phyloP scores from a whole-genome alignment of 1,140 invertebrate species.

The Eurosta solidaginis region DNA sequence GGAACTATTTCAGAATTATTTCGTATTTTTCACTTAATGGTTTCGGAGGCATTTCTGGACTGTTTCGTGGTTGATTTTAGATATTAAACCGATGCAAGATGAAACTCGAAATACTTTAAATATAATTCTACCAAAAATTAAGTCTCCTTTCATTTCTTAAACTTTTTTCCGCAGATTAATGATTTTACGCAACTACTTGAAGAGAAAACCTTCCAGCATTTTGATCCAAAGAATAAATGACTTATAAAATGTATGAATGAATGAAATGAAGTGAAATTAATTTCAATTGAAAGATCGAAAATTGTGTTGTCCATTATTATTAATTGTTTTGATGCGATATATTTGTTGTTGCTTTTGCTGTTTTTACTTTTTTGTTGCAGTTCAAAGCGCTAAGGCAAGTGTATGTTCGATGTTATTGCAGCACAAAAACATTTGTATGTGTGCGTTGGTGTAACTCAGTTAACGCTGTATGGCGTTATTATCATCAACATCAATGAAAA shows the following conservation, averaged over 20 bases:
- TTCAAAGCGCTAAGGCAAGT: neutral
- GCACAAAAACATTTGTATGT: neutral
- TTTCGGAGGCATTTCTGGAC: too few species aligned
- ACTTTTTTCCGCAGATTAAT: too few species aligned
- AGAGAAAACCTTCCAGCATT: neutral
- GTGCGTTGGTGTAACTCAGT: neutral
- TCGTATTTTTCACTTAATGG: too few species aligned
- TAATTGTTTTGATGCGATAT: neutral
- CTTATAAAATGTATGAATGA: neutral
- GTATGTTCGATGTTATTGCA: neutral
- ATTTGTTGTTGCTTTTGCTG: neutral
- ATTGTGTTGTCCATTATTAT: neutral
- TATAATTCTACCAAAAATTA: too few species aligned
- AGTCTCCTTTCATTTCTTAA: too few species aligned
- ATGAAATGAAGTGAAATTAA: conserved; percentile 4
- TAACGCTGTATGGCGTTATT: neutral
- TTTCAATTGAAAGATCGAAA: conserved; percentile 2
- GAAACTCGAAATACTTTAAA: too few species aligned
- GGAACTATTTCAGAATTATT: too few species aligned
- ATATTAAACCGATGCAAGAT: too few species aligned
- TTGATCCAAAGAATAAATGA: neutral
- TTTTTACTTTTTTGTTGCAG: neutral
- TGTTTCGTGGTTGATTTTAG: too few species aligned
- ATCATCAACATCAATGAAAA: conserved; percentile 11
- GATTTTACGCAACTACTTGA: too few species aligned